phyloP scores from a whole-genome alignment of 2,113 vertebrate genomes.

The Gasterosteus nipponicus region DNA sequence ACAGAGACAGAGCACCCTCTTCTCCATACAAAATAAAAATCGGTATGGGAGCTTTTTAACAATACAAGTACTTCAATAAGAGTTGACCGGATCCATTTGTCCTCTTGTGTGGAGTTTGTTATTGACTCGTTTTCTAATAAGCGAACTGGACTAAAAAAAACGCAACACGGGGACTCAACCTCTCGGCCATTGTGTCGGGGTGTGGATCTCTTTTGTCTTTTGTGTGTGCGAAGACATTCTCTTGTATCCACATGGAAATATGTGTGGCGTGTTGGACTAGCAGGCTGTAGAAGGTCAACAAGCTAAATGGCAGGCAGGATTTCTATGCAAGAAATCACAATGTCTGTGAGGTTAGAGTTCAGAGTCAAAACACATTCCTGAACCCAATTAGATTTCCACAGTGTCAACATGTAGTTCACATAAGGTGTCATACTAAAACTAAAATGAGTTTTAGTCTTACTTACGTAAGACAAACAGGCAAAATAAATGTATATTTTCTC shows the following conservation, averaged over 20 bases:
- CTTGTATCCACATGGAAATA: conserved; percentile 63
- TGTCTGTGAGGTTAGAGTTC: conserved; percentile 9
- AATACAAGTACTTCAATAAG: conserved; percentile 43
- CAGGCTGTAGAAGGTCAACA: conserved; percentile 69
- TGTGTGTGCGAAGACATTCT: conserved; percentile 79
- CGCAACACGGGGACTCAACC: conserved; percentile 70
- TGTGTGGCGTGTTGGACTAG: conserved; percentile 48
- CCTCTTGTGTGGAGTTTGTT: conserved; percentile 14
- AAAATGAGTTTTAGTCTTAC: not conserved
- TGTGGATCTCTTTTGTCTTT: conserved; percentile 78
- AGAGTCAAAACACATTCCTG: conserved; percentile 11
- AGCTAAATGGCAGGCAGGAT: conserved; percentile 58
- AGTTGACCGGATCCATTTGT: conserved; percentile 9
- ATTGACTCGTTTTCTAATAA: not conserved
- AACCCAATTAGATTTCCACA: not conserved
- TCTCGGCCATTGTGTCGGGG: conserved; percentile 68
- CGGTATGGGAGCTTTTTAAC: conserved; percentile 51
- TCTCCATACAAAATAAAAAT: conserved; percentile 55
- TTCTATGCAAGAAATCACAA: conserved; percentile 31
- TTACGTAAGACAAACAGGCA: not conserved
- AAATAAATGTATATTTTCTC: not conserved
- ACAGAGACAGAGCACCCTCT: conserved; percentile 17
- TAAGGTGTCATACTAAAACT: not conserved
- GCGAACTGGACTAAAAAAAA: conserved; percentile 53
- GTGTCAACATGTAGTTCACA: not conserved